Percentiles rank a stretch among this genome's conserved stretches.
Evolutionary conservation across 2,888 invertebrate genomes (phyloP).

Genomic region (Ormyrus rosae): DNA sequence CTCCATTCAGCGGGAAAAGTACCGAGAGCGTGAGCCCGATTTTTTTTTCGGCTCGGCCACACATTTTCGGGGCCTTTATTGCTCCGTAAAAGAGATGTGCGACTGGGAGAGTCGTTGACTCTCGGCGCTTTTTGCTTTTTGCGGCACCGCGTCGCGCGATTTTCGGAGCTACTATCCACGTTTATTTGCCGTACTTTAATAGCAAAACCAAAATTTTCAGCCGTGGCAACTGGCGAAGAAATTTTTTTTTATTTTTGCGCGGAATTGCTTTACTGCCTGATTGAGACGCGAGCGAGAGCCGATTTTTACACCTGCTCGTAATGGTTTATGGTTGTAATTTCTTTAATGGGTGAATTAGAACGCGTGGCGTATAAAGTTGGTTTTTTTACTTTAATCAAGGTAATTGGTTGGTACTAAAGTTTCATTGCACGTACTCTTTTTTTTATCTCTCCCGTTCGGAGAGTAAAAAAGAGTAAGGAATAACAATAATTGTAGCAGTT

Average conservation of each 20-base stretch:
- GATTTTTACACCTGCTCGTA: conserved; percentile 37
- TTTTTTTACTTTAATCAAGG: conserved; percentile 12
- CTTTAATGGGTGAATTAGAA: conserved; percentile 24
- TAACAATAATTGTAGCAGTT: conserved; percentile 24
- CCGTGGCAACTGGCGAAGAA: no score
- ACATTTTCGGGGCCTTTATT: background rate
- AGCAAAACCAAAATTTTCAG: no score
- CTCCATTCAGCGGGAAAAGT: conserved; percentile 9
- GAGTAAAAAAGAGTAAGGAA: no score
- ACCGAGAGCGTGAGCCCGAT: background rate
- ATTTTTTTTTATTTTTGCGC: background rate
- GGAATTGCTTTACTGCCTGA: conserved; percentile 13
- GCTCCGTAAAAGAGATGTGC: no score
- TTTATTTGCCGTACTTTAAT: no score
- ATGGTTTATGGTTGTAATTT: conserved; percentile 19
- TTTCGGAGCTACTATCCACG: no score
- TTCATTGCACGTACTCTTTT: conserved; percentile 24
- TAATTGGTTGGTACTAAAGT: conserved; percentile 26
- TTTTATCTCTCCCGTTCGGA: background rate
- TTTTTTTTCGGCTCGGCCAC: conserved; percentile 28
- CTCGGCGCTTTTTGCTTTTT: no score
- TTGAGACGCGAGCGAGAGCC: background rate
- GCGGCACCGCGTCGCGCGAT: no score
- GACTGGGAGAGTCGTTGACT: no score
- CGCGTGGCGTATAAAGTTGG: background rate